Evolutionary conservation across 2,888 invertebrate species (phyloP).

Genomic region (Nephrocerus scutellatus): DNA sequence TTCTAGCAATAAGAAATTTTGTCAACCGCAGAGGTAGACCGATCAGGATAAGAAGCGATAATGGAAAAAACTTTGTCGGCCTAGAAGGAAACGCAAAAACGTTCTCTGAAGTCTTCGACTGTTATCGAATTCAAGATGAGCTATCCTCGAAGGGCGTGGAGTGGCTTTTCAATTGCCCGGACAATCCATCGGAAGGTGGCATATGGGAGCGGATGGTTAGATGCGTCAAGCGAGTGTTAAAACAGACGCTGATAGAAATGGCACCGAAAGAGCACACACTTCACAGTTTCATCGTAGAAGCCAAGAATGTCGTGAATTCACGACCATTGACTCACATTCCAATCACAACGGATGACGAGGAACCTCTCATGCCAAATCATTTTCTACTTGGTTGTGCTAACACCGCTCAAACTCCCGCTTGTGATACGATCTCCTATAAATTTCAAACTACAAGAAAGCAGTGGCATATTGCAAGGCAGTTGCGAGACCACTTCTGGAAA

Average conservation of each 20-base stretch:
- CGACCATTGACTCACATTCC: slow-evolving; percentile 10
- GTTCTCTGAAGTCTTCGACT: slow-evolving; percentile 6
- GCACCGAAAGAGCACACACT: slow-evolving; percentile 8
- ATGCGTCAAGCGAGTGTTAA: slow-evolving; percentile 5
- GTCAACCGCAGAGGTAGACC: slow-evolving; percentile 18
- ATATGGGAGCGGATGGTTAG: slow-evolving; percentile 11
- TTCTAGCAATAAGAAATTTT: slow-evolving; percentile 20
- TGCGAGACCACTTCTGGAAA: slow-evolving; percentile 13
- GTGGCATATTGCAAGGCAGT: slow-evolving; percentile 10
- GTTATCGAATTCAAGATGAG: slow-evolving; percentile 1
- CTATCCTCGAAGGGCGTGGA: slow-evolving; percentile 8
- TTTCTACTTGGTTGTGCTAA: slow-evolving; percentile 5
- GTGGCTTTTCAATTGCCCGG: slow-evolving; percentile 10
- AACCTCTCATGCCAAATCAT: slow-evolving; percentile 10
- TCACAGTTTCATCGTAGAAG: slow-evolving; percentile 10
- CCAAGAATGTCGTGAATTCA: slow-evolving; percentile 10
- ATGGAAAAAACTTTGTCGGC: slow-evolving; percentile 18
- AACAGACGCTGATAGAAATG: slow-evolving; percentile 3
- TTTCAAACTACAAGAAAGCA: slow-evolving; percentile 6
- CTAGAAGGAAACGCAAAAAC: slow-evolving; percentile 3
- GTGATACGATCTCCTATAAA: neutral
- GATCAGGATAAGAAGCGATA: slow-evolving; percentile 14
- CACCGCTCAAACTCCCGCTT: slow-evolving; percentile 1
- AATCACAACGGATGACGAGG: slow-evolving; percentile 7
- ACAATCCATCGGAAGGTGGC: slow-evolving; percentile 12